Conservation (phyloP, 1,140 invertebrate species). For the Archegozetes longisetosus region DNA sequence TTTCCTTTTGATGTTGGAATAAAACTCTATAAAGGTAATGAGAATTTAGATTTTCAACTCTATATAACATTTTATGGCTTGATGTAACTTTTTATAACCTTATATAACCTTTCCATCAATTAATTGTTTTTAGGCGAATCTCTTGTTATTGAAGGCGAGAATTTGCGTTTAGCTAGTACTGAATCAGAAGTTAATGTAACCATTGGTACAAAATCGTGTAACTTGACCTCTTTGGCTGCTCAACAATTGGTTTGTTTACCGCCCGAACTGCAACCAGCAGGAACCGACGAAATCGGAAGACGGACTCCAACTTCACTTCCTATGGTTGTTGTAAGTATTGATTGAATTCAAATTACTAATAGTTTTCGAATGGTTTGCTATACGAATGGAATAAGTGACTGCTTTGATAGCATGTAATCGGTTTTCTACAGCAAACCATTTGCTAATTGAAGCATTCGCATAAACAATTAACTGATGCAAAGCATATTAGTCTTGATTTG, state of each 20-base stretch:
- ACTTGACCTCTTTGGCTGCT: constrained; percentile 76
- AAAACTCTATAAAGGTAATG: constrained; percentile 46
- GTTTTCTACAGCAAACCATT: no score
- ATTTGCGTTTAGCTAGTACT: constrained; percentile 75
- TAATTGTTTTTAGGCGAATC: constrained; percentile 93
- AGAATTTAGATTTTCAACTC: no score
- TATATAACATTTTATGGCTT: no score
- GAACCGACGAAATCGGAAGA: constrained; percentile 67
- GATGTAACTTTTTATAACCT: no score
- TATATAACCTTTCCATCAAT: no score
- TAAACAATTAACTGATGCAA: no score
- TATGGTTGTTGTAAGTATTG: constrained; percentile 24
- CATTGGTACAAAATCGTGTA: constrained; percentile 70
- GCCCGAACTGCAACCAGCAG: constrained; percentile 61
- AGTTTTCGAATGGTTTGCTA: no score
- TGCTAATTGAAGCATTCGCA: no score
- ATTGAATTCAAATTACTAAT: no score
- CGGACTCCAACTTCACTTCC: constrained; percentile 7
- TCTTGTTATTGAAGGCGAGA: constrained; percentile 84
- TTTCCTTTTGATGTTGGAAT: constrained; percentile 55
- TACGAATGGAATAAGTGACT: no score
- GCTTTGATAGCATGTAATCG: no score
- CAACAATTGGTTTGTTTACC: constrained; percentile 81
- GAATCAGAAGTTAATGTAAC: constrained; percentile 78
- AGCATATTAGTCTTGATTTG: no score